Conservation (phyloP, 2,888 invertebrate species). For the Eilema caniola region DNA sequence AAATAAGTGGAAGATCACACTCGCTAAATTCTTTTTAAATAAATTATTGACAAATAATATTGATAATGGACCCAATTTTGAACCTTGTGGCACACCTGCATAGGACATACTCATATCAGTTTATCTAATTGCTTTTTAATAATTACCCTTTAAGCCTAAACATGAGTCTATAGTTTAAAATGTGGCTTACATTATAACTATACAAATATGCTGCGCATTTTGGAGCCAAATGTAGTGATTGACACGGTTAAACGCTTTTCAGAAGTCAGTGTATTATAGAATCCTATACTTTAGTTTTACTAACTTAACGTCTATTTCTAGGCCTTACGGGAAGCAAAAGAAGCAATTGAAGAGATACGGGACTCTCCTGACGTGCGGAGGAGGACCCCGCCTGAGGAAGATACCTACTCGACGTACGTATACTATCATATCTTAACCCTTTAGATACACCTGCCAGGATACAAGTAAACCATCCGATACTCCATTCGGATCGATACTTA, state of each 20-base stretch:
- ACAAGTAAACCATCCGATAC: not conserved
- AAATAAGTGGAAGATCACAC: not conserved
- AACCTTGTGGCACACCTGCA: not conserved
- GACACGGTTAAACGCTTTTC: not conserved
- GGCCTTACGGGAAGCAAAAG: constrained; percentile 75
- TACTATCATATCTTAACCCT: not conserved
- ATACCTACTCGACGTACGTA: constrained; percentile 66
- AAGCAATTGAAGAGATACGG: constrained; percentile 60
- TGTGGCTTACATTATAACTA: not conserved
- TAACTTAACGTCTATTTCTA: constrained; percentile 34
- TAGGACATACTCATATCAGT: not conserved
- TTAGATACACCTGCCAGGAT: not conserved
- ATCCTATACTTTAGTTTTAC: too few relatives aligned
- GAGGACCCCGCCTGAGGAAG: constrained; percentile 73
- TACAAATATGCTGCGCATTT: not conserved
- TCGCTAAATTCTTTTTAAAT: not conserved
- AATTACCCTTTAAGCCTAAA: not conserved
- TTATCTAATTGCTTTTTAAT: not conserved
- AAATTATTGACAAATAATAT: not conserved
- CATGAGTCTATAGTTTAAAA: too few relatives aligned
- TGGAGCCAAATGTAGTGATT: not conserved
- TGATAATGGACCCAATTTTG: not conserved
- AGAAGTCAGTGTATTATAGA: not conserved
- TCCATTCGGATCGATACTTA: too few relatives aligned
- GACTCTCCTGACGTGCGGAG: constrained; percentile 66